A percentile compares a stretch with the other conserved stretches of the same genome.
phyloP scores from a whole-genome alignment of 2,888 invertebrate genomes.

The Drosophila vallismaia region DNA sequence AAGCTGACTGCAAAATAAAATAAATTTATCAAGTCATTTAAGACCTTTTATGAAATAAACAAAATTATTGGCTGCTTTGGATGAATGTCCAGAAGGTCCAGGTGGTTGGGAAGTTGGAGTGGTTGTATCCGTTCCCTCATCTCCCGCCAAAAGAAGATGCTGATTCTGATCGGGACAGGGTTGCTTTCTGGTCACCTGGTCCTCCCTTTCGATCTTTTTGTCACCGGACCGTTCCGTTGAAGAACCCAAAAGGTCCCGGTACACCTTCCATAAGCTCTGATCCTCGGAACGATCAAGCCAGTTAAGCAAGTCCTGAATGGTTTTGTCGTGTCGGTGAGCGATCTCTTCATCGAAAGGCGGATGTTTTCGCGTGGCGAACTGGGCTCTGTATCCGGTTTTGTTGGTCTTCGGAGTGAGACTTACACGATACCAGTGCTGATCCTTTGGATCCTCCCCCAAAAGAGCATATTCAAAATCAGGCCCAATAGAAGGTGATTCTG shows the following conservation, averaged over 20 bases:
- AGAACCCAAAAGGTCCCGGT: conserved; percentile 47
- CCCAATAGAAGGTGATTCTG: neutral
- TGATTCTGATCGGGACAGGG: neutral
- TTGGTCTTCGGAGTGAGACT: conserved; percentile 48
- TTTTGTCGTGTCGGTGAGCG: conserved; percentile 62
- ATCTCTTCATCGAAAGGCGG: conserved; percentile 60
- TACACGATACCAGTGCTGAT: conserved; percentile 70
- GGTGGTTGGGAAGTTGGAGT: neutral
- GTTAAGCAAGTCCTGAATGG: conserved; percentile 53
- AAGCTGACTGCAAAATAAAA: neutral
- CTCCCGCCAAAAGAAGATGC: conserved; percentile 38
- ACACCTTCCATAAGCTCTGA: conserved; percentile 50
- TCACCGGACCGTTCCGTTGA: conserved; percentile 15
- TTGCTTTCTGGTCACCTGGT: conserved; percentile 2
- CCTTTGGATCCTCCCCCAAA: conserved; percentile 62
- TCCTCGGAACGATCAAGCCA: conserved; percentile 61
- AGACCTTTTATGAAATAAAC: conserved; percentile 62
- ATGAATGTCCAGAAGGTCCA: conserved; percentile 6
- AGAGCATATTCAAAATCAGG: conserved; percentile 64
- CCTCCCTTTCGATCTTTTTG: conserved; percentile 6
- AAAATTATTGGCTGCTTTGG: conserved; percentile 36
- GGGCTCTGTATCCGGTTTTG: conserved; percentile 48
- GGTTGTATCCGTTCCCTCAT: neutral
- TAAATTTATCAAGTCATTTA: conserved; percentile 20
- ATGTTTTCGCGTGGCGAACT: conserved; percentile 54